These are phyloP conservation scores for Spilarctia lutea DNA, from an alignment of 2,888 invertebrate genomes.

Conservation along the genomic window DNA sequence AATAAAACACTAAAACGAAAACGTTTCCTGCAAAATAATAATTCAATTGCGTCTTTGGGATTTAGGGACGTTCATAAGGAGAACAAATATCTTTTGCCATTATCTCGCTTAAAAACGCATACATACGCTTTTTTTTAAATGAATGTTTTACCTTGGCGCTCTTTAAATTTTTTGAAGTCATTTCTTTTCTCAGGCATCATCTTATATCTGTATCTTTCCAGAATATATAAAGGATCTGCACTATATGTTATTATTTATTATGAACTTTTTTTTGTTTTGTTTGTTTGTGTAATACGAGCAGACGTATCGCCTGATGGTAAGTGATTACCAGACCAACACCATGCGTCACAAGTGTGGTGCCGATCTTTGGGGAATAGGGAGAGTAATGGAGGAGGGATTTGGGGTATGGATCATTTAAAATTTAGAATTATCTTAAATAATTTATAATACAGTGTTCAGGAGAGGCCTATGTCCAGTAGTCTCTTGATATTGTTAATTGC, in stretches of 20 bases:
- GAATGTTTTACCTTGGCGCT: not conserved
- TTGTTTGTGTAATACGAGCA: too few relatives aligned
- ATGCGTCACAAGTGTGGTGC: too few relatives aligned
- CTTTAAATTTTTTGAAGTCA: not conserved
- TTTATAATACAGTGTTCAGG: too few relatives aligned
- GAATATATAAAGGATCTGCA: not conserved
- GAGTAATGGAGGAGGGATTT: too few relatives aligned
- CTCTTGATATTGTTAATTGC: too few relatives aligned
- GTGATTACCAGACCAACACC: too few relatives aligned
- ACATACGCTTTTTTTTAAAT: not conserved
- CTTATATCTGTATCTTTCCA: not conserved
- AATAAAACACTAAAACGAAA: not conserved
- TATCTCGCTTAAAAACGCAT: not conserved
- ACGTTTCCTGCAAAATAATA: conserved; percentile 1
- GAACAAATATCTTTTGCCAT: not conserved
- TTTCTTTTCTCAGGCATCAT: not conserved
- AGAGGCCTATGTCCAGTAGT: too few relatives aligned
- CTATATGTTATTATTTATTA: not conserved
- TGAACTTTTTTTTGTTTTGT: too few relatives aligned
- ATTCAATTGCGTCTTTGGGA: not conserved
- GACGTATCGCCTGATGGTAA: too few relatives aligned
- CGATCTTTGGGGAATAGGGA: too few relatives aligned
- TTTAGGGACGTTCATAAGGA: not conserved
- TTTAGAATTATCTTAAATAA: too few relatives aligned
- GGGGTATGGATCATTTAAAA: too few relatives aligned